Base-by-base conservation (phyloP, 2,888 invertebrate species). In the Drosophila austrosaltans region DNA sequence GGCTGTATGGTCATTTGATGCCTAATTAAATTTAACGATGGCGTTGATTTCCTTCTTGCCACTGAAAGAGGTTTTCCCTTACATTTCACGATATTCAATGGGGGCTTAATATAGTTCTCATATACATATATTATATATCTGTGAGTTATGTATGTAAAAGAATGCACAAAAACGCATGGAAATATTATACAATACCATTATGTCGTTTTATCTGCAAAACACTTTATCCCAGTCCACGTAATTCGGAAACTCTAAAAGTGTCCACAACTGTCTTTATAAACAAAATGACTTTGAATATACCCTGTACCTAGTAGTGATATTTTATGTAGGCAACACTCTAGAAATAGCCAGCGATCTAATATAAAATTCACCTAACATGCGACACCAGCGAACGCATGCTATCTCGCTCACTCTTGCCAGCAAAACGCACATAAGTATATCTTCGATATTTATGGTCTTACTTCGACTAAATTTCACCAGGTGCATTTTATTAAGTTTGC, bases 21-120 rank as follows among this genome's bases (percentile, higher is more conserved):
- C 90, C 87, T 90, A 90, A 90, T 90, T 90, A 90, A 90, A 89
- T 89, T 84, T 90, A 90, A 90, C 87, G 90, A 90, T 82, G 80
- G 81, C 79, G 83, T 75, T 81, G 76, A 87, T 77, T 82, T 74
- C 79, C 57, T 53, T 75, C 16, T 40, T 53, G 39, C 53, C 48
- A 48, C 48, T 25, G 48, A 48, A 57, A 36, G 48, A 48, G 53
- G 59, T 65, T 59, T 65, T 67, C 36, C 16, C 30, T 10, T 39
- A 22, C 32, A 61, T 48, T 42, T 7, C 25, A 4, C 48, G 22
- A 25, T 25, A 25, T 48, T 25, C 22, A 25, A 25, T 48, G 48
- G 48, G 22, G 12, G 6, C 4, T 12, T 10, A 25, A 48, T 25
- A 48, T 48, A 48, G 25, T 25, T 25, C 3, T 25, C 25, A 48